Percentiles rank a stretch among this genome's conserved stretches.
These are phyloP conservation scores for Phrynocephalus vlangalii DNA, from an alignment of 2,797 vertebrate genomes.

Conservation along the genomic window DNA sequence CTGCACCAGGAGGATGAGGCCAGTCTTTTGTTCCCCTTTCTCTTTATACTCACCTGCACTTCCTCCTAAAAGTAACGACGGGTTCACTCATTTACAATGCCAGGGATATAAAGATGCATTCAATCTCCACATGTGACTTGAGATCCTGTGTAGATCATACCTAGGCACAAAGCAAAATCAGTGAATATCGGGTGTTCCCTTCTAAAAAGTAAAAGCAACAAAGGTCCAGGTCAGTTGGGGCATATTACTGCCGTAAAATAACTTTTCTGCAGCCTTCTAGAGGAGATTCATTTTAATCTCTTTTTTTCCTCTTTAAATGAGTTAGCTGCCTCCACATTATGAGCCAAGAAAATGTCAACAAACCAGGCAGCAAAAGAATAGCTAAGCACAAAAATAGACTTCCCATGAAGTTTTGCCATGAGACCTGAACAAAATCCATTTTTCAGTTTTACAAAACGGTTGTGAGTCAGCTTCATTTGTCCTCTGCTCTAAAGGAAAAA, in stretches of 20 bases:
- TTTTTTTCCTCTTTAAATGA: neutral
- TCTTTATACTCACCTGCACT: neutral
- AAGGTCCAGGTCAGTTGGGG: neutral
- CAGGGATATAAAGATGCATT: neutral
- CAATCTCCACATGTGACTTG: too few relatives aligned
- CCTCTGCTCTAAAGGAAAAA: neutral
- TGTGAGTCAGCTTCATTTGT: neutral
- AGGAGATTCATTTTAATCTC: neutral
- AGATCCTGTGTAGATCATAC: neutral
- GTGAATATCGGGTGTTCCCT: neutral
- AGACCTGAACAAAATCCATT: neutral
- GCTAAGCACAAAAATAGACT: constrained; percentile 1
- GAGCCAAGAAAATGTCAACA: neutral
- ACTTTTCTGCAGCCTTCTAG: neutral
- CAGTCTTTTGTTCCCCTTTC: neutral
- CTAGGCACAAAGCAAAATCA: neutral
- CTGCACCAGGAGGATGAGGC: neutral
- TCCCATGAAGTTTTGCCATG: neutral
- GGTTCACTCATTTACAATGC: neutral
- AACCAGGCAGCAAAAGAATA: neutral
- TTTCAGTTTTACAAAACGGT: neutral
- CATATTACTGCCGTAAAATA: neutral
- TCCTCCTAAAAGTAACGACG: neutral
- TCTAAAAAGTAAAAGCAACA: neutral
- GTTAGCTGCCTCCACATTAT: neutral